Evolutionary conservation across 2,888 invertebrate species (phyloP), one percentile per base, ranked within the genome.

Genomic region (Volucella inanis): DNA sequence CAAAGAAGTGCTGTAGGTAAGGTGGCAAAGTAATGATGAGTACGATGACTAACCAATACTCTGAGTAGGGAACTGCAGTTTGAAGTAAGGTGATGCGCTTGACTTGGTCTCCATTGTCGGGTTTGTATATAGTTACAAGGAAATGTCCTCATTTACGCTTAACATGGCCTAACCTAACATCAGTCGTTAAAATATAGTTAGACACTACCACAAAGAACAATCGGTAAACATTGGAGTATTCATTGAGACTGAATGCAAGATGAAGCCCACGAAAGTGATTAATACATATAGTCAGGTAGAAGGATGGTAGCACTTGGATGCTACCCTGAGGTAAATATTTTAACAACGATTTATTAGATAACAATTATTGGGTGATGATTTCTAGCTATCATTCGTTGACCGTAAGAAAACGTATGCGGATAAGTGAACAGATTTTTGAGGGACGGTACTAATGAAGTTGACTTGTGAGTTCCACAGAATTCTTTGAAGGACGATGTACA

Each of bases 101-200:
- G 83, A 78, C 65, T 83, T 55, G 8, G 15, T 50, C 22, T 10
- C 11, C 14, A 41, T 45, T 12, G 11, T 62, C 10, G 14, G 67
- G 14, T 52, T 64, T 54, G 55, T 70, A 4, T 3, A 4, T 22
- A 62, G 14, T 43, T 43, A 43, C 8, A 15, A 45, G 43, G 14
- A 39, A 52, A 57, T 68, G 75, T 57, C 70, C 59, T 75, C 52
- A 83, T 83, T 65, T 65, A 12, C 64, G 31, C 70, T 84, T 54
- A 77, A 64, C 52, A 70, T 14, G 70, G 0, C 71, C 79, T 54
- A 77, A 64, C 52, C 43, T 18, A 61, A 57, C 52, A 31, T 45
- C 39, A 67, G 43, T 78, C 38, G 74, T 74, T 74, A 65, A 54
- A 68, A 59, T 59, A 75, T 74, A 59, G 57, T 70, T 52, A 50